A percentile compares a stretch with the other conserved stretches of the same genome.
phyloP scores from a whole-genome alignment of 1,140 invertebrate species.

The Drosophila sulfurigaster region DNA sequence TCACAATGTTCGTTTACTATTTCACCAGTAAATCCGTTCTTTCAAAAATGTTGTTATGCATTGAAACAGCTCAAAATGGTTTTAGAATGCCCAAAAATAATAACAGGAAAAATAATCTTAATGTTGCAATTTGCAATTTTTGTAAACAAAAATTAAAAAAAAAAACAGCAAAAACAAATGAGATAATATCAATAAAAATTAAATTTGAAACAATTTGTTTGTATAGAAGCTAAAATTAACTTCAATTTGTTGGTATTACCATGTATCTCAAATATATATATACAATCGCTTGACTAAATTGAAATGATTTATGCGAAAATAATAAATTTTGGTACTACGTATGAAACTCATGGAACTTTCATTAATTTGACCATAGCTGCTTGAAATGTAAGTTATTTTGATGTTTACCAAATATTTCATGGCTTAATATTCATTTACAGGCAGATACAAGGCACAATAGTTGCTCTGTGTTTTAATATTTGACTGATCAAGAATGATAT shows the following conservation, averaged over 20 bases:
- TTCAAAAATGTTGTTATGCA: no score
- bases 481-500: slow-evolving; percentile 11
- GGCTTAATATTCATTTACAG: not conserved
- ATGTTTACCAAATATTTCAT: slow-evolving; percentile 2
- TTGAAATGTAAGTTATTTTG: slow-evolving; percentile 6
- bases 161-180: not conserved
- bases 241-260: slow-evolving; percentile 7
- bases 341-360: slow-evolving; percentile 17
- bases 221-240: not conserved
- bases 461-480: slow-evolving; percentile 1
- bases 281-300: slow-evolving; percentile 7
- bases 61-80: no score
- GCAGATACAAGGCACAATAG: not conserved
- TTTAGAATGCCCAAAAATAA: not conserved
- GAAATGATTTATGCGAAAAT: slow-evolving; percentile 12
- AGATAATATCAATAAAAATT: no score
- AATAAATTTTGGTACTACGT: slow-evolving; percentile 6
- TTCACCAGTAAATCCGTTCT: no score
- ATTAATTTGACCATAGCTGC: slow-evolving; percentile 3
- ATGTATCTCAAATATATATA: slow-evolving; percentile 27
- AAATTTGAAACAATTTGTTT: not conserved
- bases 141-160: not conserved
- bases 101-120: not conserved
- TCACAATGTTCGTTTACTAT: not conserved
- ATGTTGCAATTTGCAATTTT: not conserved